Conservation (phyloP, 2,797 vertebrate species). For the Epinephelus awoara region DNA sequence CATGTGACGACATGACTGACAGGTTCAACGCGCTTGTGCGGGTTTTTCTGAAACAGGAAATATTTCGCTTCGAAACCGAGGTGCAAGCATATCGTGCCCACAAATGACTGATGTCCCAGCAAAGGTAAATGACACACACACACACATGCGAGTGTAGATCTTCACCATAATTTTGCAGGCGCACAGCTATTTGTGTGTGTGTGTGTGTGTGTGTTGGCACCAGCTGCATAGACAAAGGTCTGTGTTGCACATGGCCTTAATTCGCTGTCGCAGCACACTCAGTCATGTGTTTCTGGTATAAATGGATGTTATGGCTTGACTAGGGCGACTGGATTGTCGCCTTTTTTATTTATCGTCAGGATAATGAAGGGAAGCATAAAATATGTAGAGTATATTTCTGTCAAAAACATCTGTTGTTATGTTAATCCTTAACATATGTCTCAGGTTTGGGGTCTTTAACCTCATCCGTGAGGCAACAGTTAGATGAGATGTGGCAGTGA, state of each 20-base stretch:
- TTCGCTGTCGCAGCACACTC: not conserved
- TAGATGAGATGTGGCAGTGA: not conserved
- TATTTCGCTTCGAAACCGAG: slow-evolving; percentile 26
- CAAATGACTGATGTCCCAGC: slow-evolving; percentile 57
- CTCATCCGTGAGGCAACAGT: slow-evolving; percentile 9
- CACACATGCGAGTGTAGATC: not conserved
- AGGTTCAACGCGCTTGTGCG: not conserved
- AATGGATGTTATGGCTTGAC: not conserved
- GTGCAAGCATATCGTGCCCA: slow-evolving; percentile 36
- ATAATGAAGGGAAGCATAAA: not conserved
- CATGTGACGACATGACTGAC: slow-evolving; percentile 8
- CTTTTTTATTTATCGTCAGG: not conserved
- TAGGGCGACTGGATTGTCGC: not conserved
- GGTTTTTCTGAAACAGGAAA: slow-evolving; percentile 17
- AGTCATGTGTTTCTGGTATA: slow-evolving; percentile 9
- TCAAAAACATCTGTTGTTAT: not conserved
- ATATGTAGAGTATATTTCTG: not conserved
- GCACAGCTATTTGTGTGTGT: too few species aligned
- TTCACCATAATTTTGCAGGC: not conserved
- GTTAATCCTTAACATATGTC: slow-evolving; percentile 46
- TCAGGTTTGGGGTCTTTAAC: slow-evolving; percentile 24
- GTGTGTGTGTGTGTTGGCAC: not conserved
- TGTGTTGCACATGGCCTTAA: slow-evolving; percentile 13
- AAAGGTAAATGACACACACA: slow-evolving; percentile 66
- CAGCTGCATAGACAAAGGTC: too few species aligned